Percentiles rank a stretch among this genome's conserved stretches.
Conservation (phyloP, 2,113 vertebrate genomes). For the Ursus arctos region DNA sequence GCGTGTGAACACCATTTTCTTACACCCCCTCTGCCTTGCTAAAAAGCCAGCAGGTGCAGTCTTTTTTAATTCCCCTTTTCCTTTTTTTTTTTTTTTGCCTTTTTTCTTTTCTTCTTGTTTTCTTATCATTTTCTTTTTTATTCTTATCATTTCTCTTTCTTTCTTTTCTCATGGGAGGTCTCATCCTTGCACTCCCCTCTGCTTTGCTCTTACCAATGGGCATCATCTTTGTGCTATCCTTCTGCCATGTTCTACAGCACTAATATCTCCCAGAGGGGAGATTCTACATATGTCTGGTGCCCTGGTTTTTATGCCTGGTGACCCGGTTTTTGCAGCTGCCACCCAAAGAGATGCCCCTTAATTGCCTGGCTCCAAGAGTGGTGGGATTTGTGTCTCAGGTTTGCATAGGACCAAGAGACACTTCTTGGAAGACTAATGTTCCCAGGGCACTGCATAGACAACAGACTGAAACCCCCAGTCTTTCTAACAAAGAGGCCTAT, state of each 20-base stretch:
- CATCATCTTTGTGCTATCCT: neutral
- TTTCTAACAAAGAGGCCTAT: neutral
- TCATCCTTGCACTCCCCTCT: neutral
- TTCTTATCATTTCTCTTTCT: neutral
- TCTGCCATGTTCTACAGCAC: neutral
- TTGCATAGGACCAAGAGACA: neutral
- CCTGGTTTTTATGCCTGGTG: neutral
- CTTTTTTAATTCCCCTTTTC: neutral
- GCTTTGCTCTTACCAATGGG: neutral
- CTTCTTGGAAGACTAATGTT: neutral
- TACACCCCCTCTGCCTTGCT: neutral
- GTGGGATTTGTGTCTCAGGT: neutral
- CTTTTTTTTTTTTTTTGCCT: neutral
- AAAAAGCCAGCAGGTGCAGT: neutral
- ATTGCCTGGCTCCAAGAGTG: neutral
- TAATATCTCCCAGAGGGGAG: neutral
- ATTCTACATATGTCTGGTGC: neutral
- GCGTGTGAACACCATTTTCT: neutral
- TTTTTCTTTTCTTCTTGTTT: neutral
- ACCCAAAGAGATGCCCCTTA: neutral
- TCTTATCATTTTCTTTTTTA: neutral
- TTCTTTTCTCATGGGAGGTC: neutral
- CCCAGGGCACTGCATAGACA: neutral
- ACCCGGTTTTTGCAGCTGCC: neutral
- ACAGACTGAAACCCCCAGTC: too few relatives aligned